A percentile compares a stretch with the other conserved stretches of the same genome.
Conservation (phyloP, 2,888 invertebrate genomes). For the Piscicola geometra region DNA sequence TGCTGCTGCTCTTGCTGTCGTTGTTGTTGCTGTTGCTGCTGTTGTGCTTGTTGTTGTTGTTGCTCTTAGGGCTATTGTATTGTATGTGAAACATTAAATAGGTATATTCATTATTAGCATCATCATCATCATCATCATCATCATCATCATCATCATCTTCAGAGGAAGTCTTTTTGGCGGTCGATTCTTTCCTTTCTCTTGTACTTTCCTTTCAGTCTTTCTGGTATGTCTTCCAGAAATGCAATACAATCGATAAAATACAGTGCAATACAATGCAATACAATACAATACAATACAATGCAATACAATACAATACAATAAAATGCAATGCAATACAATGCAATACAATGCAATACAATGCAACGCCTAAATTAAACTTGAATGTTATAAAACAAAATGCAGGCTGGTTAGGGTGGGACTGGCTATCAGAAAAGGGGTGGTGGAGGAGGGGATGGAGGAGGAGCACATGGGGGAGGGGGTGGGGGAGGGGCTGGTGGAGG, state of each 20-base stretch:
- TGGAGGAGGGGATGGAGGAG: slow-evolving; percentile 26
- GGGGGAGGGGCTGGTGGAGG: slow-evolving; percentile 20
- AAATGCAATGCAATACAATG: too few species aligned
- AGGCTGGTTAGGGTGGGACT: too few species aligned
- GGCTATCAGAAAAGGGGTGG: neutral
- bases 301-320: too few species aligned
- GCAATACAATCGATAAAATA: too few species aligned
- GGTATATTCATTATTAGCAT: neutral
- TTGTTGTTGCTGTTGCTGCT: slow-evolving; percentile 1
- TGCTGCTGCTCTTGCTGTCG: neutral
- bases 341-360: too few species aligned
- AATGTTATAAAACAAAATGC: too few species aligned
- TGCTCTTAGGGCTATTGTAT: neutral
- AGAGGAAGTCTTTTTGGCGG: neutral
- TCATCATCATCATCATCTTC: neutral
- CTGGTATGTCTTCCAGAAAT: neutral
- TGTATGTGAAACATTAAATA: neutral
- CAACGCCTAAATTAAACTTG: too few species aligned
- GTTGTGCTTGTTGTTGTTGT: slow-evolving; percentile 12
- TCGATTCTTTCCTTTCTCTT: neutral
- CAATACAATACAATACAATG: too few species aligned
- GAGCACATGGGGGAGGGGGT: slow-evolving; percentile 5
- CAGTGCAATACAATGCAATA: too few species aligned
- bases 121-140: slow-evolving; percentile 15
- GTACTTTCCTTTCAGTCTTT: neutral